Conservation (phyloP, 2,888 invertebrate genomes). For the Litoditis marina region DNA sequence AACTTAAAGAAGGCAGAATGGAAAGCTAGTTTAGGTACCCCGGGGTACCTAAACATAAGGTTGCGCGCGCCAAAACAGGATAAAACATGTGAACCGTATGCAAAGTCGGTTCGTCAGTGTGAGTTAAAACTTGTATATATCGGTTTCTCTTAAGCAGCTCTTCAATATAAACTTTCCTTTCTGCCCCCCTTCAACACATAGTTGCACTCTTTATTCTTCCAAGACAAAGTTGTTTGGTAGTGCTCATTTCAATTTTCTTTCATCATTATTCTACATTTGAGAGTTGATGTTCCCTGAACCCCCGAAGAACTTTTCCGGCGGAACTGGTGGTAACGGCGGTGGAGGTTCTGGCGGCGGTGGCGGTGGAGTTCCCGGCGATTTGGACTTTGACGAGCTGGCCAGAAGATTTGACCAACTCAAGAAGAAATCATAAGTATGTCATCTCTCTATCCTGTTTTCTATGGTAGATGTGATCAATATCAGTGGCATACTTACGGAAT, state of each 20-base stretch:
- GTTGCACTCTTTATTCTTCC: neutral
- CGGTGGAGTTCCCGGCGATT: conserved; percentile 19
- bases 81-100: too few species aligned
- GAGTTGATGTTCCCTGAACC: conserved; percentile 50
- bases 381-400: conserved; percentile 55
- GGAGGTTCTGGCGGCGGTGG: conserved; percentile 4
- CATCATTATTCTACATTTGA: conserved; percentile 23
- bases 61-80: too few species aligned
- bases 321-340: conserved; percentile 7
- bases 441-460: too few species aligned
- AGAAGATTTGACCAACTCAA: conserved; percentile 54
- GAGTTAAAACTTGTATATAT: too few species aligned
- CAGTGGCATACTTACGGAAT: too few species aligned
- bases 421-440: conserved; percentile 29
- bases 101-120: too few species aligned
- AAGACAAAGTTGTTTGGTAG: neutral
- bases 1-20: neutral
- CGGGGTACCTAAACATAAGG: too few species aligned
- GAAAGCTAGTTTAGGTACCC: too few species aligned
- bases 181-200: too few species aligned
- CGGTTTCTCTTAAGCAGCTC: too few species aligned
- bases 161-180: too few species aligned
- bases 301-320: conserved; percentile 38
- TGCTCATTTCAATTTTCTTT: neutral
- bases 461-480: too few species aligned